Percentiles rank a stretch among this genome's conserved stretches.
These are phyloP conservation scores for Thecocarcelia acutangulata DNA, from an alignment of 2,888 invertebrate genomes.

Conservation along the genomic window DNA sequence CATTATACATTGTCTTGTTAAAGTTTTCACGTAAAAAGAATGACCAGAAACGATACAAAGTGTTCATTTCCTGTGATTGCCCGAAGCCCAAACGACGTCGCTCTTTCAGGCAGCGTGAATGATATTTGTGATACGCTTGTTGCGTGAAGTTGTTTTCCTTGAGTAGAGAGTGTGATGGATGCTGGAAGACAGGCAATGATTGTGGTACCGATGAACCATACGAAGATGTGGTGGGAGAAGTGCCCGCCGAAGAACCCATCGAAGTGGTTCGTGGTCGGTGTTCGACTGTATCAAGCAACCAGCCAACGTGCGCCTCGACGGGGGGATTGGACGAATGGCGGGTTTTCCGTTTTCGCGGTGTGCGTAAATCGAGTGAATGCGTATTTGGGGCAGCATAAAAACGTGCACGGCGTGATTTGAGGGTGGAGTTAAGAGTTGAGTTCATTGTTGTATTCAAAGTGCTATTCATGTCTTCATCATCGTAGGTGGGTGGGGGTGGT, in stretches of 20 bases:
- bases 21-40: constrained; percentile 99
- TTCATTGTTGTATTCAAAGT: constrained; percentile 72
- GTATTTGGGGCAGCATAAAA: constrained; percentile 98
- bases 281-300: constrained; percentile 96
- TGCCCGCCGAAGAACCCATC: constrained; percentile 90
- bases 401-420: constrained; percentile 85
- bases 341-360: constrained; percentile 92
- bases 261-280: constrained; percentile 90
- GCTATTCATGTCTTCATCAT: constrained; percentile 76
- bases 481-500: constrained; percentile 89
- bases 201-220: constrained; percentile 87
- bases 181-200: constrained; percentile 94
- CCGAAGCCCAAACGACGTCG: constrained; percentile 96
- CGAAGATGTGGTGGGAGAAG: constrained; percentile 85
- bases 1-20: constrained; percentile 98
- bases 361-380: constrained; percentile 84
- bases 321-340: constrained; percentile 96
- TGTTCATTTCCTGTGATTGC: constrained; percentile 99
- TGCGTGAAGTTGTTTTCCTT: constrained; percentile 99
- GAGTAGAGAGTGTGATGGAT: constrained; percentile 96
- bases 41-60: constrained; percentile 99
- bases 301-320: constrained; percentile 96
- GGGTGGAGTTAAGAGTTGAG: constrained; percentile 76
- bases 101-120: constrained; percentile 93
- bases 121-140: constrained; percentile 98